These are phyloP conservation scores for Zygogramma bicolorata DNA, from an alignment of 2,888 invertebrate species.

Conservation along the genomic window DNA sequence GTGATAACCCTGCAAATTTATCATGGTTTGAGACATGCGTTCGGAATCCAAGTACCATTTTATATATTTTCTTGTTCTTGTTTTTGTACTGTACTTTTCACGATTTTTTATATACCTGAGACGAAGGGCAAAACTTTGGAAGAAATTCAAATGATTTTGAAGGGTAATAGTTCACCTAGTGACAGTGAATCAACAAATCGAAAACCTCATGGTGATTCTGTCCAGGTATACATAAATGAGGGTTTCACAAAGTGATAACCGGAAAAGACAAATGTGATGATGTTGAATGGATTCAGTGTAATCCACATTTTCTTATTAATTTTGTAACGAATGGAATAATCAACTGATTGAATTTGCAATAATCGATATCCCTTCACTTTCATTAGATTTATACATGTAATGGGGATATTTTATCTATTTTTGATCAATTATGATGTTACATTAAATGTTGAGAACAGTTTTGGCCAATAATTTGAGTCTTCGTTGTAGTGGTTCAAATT, in stretches of 20 bases:
- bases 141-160: constrained; percentile 48
- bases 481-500: no score
- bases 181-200: background rate
- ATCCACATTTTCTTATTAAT: no score
- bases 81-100: constrained; percentile 60
- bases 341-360: no score
- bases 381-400: no score
- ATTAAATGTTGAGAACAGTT: no score
- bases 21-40: constrained; percentile 51
- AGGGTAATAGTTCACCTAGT: constrained; percentile 19
- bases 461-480: no score
- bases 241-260: background rate
- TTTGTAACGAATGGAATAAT: no score
- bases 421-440: no score
- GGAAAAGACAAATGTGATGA: no score
- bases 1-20: constrained; percentile 61
- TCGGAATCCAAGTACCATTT: constrained; percentile 63
- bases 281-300: no score
- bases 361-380: no score
- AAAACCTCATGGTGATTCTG: background rate
- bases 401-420: no score
- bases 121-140: constrained; percentile 52
- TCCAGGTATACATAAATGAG: background rate
- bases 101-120: constrained; percentile 61
- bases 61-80: constrained; percentile 62